Evolutionary conservation across 2,888 invertebrate genomes (phyloP).

Genomic region (Caenorhabditis sp.): DNA sequence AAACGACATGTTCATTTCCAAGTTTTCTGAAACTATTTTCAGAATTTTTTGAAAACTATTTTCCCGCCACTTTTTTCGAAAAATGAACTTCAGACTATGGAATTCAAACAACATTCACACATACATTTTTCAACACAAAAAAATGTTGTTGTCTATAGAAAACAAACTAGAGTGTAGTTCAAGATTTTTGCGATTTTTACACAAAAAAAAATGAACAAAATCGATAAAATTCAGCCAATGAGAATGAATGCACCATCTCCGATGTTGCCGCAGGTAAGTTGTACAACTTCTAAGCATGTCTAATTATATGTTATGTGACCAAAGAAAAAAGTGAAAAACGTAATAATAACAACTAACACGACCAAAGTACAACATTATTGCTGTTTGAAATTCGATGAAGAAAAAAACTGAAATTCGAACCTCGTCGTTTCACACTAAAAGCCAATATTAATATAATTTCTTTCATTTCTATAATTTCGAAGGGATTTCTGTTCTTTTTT

Average conservation of each 20-base stretch:
- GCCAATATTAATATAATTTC: background rate
- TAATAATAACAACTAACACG: no score
- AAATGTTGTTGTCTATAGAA: no score
- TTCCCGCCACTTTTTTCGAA: no score
- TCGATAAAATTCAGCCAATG: slow-evolving; percentile 33
- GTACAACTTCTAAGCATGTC: background rate
- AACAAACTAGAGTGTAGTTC: no score
- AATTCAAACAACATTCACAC: no score
- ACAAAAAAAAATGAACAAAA: background rate
- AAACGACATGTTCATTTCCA: no score
- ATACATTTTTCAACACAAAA: no score
- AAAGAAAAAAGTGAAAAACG: slow-evolving; percentile 1
- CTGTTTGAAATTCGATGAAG: background rate
- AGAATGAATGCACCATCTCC: slow-evolving; percentile 42
- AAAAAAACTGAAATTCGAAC: background rate
- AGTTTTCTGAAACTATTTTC: no score
- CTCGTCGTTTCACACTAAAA: background rate
- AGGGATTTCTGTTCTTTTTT: background rate
- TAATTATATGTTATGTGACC: no score
- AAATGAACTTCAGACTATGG: no score
- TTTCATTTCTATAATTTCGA: background rate
- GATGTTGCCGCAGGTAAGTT: slow-evolving; percentile 30
- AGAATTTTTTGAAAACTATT: no score
- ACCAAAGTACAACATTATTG: background rate
- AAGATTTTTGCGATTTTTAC: no score